Evolutionary conservation across 2,888 invertebrate species (phyloP), one percentile per base, ranked within the genome.

Genomic region (Gandaritis pyraliata): DNA sequence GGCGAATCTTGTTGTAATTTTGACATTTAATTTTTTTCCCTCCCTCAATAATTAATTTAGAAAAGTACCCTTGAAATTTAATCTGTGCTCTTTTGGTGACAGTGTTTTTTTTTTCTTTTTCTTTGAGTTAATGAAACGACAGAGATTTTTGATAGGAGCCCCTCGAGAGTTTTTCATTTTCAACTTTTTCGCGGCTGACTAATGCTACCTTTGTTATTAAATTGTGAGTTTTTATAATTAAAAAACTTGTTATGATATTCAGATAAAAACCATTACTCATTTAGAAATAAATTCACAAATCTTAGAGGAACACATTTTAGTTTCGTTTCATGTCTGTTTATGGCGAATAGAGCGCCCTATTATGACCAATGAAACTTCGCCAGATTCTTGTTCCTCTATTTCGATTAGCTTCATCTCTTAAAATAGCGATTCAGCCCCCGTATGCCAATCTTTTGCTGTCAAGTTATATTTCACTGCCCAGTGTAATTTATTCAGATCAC

Each of bases 1-100:
- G 83, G 83, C 81, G 82, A 89, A 90, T 90, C 88, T 90, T 88
- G 90, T 90, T 90, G 90, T 91, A 91, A 91, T 90, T 90, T 90
- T 88, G 88, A 90, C 90, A 82, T 90, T 90, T 90, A 88, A 90
- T 90, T 90, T 90, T n/a, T 90, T 90, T 88, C 79, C 78, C 75
- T 70, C 85, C 85, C 88, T 63, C 58, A 68, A 65, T 90, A 90
- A 90, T 90, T 90, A 90, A 89, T 88, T 90, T 85, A 82, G 82
- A 86, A 85, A 86, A 87, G 84, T 83, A 79, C 85, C 85, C 81
- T 86, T 87, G 88, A 87, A 88, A 87, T 90, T 90, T 90, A 90
- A 90, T 90, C 87, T 88, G 73, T 81, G 84, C 86, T 82, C 78
- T 85, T 85, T 78, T 74, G 83, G 83, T 81, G 88, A 88, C 88